Percentiles rank a stretch among this genome's conserved stretches.
phyloP scores from a whole-genome alignment of 2,797 vertebrate species.

The Potorous gilbertii region DNA sequence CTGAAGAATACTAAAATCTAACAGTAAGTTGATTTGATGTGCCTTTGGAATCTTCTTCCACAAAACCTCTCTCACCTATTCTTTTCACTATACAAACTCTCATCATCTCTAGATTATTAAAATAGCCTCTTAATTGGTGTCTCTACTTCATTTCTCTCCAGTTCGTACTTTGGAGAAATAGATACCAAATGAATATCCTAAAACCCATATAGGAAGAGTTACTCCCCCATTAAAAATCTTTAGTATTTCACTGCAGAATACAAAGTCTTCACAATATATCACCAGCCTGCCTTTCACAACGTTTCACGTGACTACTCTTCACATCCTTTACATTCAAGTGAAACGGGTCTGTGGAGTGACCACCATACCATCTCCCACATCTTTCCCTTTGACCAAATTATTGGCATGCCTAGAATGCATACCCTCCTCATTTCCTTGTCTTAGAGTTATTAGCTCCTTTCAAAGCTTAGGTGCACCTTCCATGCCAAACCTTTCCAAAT shows the following conservation, averaged over 20 bases:
- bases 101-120: background rate
- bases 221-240: background rate
- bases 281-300: background rate
- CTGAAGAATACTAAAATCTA: conserved; percentile 46
- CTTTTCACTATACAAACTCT: background rate
- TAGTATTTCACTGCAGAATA: background rate
- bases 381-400: background rate
- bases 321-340: too few species aligned
- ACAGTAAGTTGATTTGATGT: conserved; percentile 34
- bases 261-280: background rate
- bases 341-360: too few species aligned
- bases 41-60: background rate
- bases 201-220: background rate
- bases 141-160: background rate
- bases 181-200: background rate
- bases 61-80: background rate
- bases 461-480: background rate
- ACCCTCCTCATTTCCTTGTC: too few species aligned
- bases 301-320: background rate
- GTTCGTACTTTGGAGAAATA: background rate
- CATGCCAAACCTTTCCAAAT: background rate
- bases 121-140: background rate
- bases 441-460: too few species aligned
- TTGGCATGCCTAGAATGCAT: background rate
- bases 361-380: background rate